Percentiles rank a stretch among this genome's conserved stretches.
Conservation (phyloP, 2,113 vertebrate genomes). For the Ceuthmochares aereus region DNA sequence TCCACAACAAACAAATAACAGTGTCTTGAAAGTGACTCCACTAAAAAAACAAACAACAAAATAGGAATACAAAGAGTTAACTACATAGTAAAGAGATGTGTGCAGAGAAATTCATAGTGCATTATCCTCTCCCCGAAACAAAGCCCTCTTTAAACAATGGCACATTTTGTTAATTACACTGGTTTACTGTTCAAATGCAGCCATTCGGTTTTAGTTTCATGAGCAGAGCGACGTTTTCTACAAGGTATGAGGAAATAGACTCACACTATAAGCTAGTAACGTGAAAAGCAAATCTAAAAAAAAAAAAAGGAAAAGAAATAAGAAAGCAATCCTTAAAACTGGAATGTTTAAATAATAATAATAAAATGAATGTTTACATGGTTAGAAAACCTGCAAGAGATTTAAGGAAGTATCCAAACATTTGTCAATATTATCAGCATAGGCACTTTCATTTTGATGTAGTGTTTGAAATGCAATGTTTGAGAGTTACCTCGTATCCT, state of each 20-base stretch:
- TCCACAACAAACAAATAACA: conserved; percentile 97
- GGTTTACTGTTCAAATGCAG: conserved; percentile 73
- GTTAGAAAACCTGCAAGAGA: conserved; percentile 66
- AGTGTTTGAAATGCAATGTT: conserved; percentile 69
- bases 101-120: conserved; percentile 83
- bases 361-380: conserved; percentile 53
- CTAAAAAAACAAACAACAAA: conserved; percentile 95
- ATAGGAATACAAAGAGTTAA: conserved; percentile 94
- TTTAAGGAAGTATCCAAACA: conserved; percentile 71
- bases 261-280: conserved; percentile 73
- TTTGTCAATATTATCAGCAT: conserved; percentile 66
- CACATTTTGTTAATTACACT: conserved; percentile 69
- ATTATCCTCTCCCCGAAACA: conserved; percentile 77
- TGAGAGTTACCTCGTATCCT: conserved; percentile 89
- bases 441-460: conserved; percentile 56
- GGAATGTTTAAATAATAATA: conserved; percentile 70
- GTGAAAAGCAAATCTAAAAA: conserved; percentile 71
- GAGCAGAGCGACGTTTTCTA: conserved; percentile 74
- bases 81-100: conserved; percentile 86
- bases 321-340: conserved; percentile 72
- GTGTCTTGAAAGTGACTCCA: conserved; percentile 96
- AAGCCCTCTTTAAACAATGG: conserved; percentile 71
- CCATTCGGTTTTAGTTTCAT: conserved; percentile 72
- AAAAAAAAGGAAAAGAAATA: conserved; percentile 76
- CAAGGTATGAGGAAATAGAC: conserved; percentile 76